Base-by-base conservation (phyloP, 1,140 invertebrate species). In the Brachionus calyciflorus region DNA sequence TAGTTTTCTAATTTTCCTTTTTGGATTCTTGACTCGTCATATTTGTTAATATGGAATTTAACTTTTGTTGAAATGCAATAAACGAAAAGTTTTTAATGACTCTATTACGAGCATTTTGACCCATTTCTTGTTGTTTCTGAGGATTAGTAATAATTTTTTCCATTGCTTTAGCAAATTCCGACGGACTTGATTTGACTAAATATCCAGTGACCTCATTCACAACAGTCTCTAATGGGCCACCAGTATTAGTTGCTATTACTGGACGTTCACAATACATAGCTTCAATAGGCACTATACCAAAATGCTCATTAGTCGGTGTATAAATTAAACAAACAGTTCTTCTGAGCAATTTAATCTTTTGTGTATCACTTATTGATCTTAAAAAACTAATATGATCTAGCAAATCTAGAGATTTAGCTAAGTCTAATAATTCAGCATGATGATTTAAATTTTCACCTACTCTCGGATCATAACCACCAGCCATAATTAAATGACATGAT, bases 221-320 rank as follows among this genome's bases (percentile, higher is more conserved):
- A 55, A 99, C 87, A 0, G 96, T 98, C 86, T 99, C 97, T 4
- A 88, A 90, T 0, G 96, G 96, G 1, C 97, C 97, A 30, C 97
- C 97, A 82, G 90, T 93, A 81, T 94, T 93, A 0, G 93, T 90
- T 0, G 96, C 97, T 79, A 99, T 90, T 0, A 99, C 95, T 19
- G 96, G 94, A 81, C 93, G 92, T 28, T 87, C 86, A 81, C 91
- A 89, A 82, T 93, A 94, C 97, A 99, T 99, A 0, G 96, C 94
- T 88, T 99, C 97, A 63, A 99, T 85, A 1, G 97, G 97, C 6
- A 99, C 97, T 82, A 99, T 99, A 4, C 97, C 97, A 89, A 99
- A 99, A 87, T 99, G 97, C 84, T 99, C 97, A 83, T 93, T 93
- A 0, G 90, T 88, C 3, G 97, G 97, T 19, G 97, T 99, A 79